Evolutionary conservation across 2,888 invertebrate genomes (phyloP), one percentile per base, ranked within the genome.

Genomic region (Platerodrilus igneus): DNA sequence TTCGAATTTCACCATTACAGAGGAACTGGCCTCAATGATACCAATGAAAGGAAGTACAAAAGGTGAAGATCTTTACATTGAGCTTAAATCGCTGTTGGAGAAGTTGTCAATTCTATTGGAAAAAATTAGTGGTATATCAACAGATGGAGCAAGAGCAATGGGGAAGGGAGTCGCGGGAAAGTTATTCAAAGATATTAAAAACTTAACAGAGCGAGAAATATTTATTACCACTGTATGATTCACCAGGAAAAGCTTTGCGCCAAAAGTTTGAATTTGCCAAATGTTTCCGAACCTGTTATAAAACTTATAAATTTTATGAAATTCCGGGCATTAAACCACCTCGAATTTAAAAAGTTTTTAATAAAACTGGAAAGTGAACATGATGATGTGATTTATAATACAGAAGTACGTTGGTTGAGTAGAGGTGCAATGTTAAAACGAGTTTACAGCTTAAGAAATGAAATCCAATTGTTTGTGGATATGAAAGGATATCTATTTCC

Each of bases 101-200:
- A 38, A 34, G 2, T 47, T 47, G 22, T 42, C 46, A 47, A 48
- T 48, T 48, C 25, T 15, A 40, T 40, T 48, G 30, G 31, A 47
- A 39, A 44, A 44, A 25, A 48, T 44, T 48, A 29, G 43, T 29
- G 39, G 41, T 26, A 47, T 48, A 43, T 48, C 46, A 22, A 48
- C 43, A 17, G 39, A 42, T 48, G 46, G 42, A 48, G 48, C 46
- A 47, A 28, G 43, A 33, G 48, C 48, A 47, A 48, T 48, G 40
- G 22, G 48, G 13, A 43, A 43, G 44, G 48, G 39, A 44, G 48
- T 48, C 23, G 23, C 46, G 35, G 46, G 43, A 47, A 48, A 34
- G 40, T 26, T 46, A 48, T 42, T 47, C 32, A 14, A 46, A 29
- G 35, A 47, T 16, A 35, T 43, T 41, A 40, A 30, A 15, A 34